A percentile compares a stretch with the other conserved stretches of the same genome.
These are phyloP conservation scores for Dicranocentrus wangi DNA, from an alignment of 2,888 invertebrate species.

Conservation along the genomic window DNA sequence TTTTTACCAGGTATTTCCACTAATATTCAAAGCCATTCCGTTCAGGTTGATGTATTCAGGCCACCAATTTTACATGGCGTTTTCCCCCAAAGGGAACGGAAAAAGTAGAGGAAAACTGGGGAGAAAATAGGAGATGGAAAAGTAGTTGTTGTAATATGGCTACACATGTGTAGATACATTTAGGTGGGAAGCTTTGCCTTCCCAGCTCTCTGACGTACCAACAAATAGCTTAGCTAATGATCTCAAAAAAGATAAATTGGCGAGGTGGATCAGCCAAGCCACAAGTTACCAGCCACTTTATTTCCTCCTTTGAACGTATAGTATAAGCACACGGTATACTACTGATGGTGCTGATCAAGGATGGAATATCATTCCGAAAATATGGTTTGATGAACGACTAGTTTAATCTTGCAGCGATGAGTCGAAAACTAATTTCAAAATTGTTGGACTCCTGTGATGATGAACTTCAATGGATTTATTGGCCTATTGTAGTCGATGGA, in stretches of 20 bases:
- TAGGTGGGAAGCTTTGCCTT: not conserved
- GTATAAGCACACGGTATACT: not conserved
- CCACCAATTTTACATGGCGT: constrained; percentile 46
- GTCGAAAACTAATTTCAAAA: too few relatives aligned
- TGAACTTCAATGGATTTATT: too few relatives aligned
- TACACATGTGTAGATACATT: not conserved
- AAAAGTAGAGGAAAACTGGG: not conserved
- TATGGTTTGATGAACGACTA: not conserved
- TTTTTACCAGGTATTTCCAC: constrained; percentile 1
- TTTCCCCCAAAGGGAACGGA: constrained; percentile 31
- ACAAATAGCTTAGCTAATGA: constrained; percentile 49
- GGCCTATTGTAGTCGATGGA: too few relatives aligned
- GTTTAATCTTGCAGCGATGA: not conserved
- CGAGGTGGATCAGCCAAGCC: constrained; percentile 8
- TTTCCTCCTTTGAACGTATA: constrained; percentile 4
- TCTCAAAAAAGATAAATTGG: constrained; percentile 52
- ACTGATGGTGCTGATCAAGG: not conserved
- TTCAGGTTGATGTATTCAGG: constrained; percentile 33
- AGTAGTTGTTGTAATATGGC: too few relatives aligned
- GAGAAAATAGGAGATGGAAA: too few relatives aligned
- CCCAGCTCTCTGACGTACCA: constrained; percentile 30
- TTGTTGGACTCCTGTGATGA: too few relatives aligned
- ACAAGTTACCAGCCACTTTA: constrained; percentile 24
- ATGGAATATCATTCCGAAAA: not conserved
- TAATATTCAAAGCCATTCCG: constrained; percentile 1